These are phyloP conservation scores for Glomeris maerens DNA, from an alignment of 1,140 invertebrate species.

Conservation along the genomic window DNA sequence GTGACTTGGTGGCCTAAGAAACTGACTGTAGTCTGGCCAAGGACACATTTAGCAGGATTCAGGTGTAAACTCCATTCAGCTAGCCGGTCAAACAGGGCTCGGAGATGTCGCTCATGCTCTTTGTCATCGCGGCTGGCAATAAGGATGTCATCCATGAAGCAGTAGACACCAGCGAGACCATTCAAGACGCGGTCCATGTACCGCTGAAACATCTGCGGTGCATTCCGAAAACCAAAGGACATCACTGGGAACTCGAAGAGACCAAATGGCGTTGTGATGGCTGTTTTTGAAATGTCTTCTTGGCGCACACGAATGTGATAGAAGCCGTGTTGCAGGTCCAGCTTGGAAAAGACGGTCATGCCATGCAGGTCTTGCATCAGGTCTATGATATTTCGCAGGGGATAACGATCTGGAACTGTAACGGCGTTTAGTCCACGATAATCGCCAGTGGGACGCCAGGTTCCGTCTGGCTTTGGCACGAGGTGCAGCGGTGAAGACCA, in stretches of 20 bases:
- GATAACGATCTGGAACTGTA: slow-evolving; percentile 20
- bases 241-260: slow-evolving; percentile 24
- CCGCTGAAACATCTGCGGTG: slow-evolving; percentile 19
- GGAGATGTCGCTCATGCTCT: slow-evolving; percentile 8
- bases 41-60: slow-evolving; percentile 9
- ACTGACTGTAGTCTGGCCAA: slow-evolving; percentile 2
- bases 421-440: slow-evolving; percentile 20
- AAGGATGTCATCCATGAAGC: slow-evolving; percentile 16
- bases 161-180: slow-evolving; percentile 8
- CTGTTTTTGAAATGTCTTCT: slow-evolving; percentile 16
- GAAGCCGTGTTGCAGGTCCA: slow-evolving; percentile 14
- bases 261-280: slow-evolving; percentile 21
- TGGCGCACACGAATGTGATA: slow-evolving; percentile 15
- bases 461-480: slow-evolving; percentile 18
- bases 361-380: neutral
- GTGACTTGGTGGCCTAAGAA: slow-evolving; percentile 11
- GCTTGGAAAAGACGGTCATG: slow-evolving; percentile 14
- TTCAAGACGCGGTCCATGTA: slow-evolving; percentile 14
- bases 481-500: slow-evolving; percentile 19
- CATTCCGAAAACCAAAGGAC: slow-evolving; percentile 25
- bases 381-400: slow-evolving; percentile 20
- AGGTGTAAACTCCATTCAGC: slow-evolving; percentile 12
- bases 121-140: neutral
- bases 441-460: slow-evolving; percentile 21
- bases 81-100: slow-evolving; percentile 12